Base-by-base conservation (phyloP, 2,797 vertebrate genomes). In the Hephaestus fuliginosus region DNA sequence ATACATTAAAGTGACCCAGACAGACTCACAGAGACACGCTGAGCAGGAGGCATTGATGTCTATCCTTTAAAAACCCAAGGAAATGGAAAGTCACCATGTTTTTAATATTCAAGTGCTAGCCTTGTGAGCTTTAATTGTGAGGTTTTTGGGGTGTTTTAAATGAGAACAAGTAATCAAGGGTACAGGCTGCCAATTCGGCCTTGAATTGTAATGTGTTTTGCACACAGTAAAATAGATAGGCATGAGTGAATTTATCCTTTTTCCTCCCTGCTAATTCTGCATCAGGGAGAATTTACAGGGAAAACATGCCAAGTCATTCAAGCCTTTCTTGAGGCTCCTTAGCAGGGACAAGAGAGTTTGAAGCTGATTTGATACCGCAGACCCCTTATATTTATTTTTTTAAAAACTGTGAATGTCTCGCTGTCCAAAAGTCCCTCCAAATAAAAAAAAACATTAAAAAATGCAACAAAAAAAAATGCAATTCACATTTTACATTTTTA, bases 171-270 rank as follows among this genome's bases (percentile, higher is more conserved):
- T 73, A 80, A 87, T 89, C 74, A 83, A 73, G 43, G 73, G 22
- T 77, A 62, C 70, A 18, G 65, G 61, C 57, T 70, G 67, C 65
- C 73, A 81, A 41, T 82, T 81, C 67, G 68, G 41, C 74, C 75
- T 81, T 83, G 86, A 85, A 87, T 68, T 79, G 60, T 65, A 85
- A 90, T 86, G 73, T 84, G 55, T 69, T 86, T 80, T 78, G 55
- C 78, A 64, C 65, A 66, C 33, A 48, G 76, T 25, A 39, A 77
- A 76, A 77, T 43, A 71, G 82, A 86, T 65, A 65, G 78, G 76
- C 78, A 75, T 81, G 76, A 77, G 65, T 80, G 82, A 70, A 44
- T 78, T 81, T 78, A n/a, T 46, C 14, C 64, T 66, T 78, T 85
- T 66, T 25, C 53, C 41, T 56, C 52, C 18, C 58, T 61, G 41